Percentiles rank a stretch among this genome's conserved stretches.
Conservation (phyloP, 2,113 vertebrate genomes). For the Phylloscopus whistleri region DNA sequence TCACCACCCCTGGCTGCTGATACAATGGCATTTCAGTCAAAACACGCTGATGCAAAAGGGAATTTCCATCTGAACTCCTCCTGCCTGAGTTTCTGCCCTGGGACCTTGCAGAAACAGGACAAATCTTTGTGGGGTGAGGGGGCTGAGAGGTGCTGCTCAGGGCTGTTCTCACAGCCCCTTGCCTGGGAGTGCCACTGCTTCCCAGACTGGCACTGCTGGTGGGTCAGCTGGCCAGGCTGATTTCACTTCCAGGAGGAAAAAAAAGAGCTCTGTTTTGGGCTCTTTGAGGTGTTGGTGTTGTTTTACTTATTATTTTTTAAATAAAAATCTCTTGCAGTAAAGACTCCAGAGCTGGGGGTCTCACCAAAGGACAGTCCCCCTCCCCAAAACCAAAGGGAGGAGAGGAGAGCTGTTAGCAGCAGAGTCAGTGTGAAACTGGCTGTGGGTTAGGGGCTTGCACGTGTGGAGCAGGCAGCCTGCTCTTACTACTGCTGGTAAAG, state of each 20-base stretch:
- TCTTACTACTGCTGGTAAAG: background rate
- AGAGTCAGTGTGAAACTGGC: background rate
- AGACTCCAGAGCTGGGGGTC: background rate
- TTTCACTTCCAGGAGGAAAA: background rate
- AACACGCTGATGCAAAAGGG: background rate
- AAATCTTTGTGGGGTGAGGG: background rate
- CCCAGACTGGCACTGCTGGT: background rate
- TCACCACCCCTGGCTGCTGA: rapidly evolving
- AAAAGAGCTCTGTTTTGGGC: background rate
- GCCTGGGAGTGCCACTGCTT: rapidly evolving
- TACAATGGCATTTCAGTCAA: background rate
- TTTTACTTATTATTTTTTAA: background rate
- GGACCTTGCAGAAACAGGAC: background rate
- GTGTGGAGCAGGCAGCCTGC: rapidly evolving
- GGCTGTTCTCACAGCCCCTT: background rate
- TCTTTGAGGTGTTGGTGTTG: background rate
- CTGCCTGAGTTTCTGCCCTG: background rate
- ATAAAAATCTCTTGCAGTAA: background rate
- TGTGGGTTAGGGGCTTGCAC: background rate
- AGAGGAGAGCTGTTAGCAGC: background rate
- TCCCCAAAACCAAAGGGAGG: background rate
- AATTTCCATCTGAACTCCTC: background rate
- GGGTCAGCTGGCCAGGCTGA: background rate
- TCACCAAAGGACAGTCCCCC: background rate
- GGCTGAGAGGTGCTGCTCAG: background rate